A percentile compares a stretch with the other conserved stretches of the same genome.
phyloP scores from a whole-genome alignment of 2,113 vertebrate species.

The Planiliza haematocheilus region DNA sequence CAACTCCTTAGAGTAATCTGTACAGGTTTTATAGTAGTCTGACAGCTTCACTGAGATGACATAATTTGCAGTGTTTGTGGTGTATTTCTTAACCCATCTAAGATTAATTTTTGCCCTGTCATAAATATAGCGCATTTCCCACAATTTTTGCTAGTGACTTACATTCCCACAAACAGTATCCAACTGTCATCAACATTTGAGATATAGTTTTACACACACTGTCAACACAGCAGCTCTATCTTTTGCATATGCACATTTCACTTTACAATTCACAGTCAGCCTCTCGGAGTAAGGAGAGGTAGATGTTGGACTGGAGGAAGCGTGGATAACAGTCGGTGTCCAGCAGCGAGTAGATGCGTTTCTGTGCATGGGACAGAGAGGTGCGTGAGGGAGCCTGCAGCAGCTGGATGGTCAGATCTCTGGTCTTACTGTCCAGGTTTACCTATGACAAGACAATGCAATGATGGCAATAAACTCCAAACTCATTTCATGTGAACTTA shows the following conservation, averaged over 20 bases:
- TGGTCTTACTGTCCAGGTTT: slow-evolving; percentile 84
- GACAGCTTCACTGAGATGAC: too few species aligned
- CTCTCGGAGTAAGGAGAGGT: slow-evolving; percentile 73
- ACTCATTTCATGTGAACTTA: neutral
- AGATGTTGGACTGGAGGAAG: slow-evolving; percentile 83
- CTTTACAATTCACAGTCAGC: neutral
- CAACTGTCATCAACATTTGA: too few species aligned
- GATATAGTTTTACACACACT: neutral
- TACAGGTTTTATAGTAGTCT: too few species aligned
- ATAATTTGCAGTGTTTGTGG: too few species aligned
- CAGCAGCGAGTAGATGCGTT: slow-evolving; percentile 82
- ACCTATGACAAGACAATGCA: slow-evolving; percentile 68
- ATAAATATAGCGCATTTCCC: too few species aligned
- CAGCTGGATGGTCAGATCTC: slow-evolving; percentile 80
- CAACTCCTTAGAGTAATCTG: too few species aligned
- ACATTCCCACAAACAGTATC: neutral
- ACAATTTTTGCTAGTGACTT: too few species aligned
- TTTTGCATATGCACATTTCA: neutral
- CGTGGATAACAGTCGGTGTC: slow-evolving; percentile 85
- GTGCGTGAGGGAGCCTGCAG: slow-evolving; percentile 80
- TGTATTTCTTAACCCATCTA: too few species aligned
- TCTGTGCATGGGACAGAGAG: slow-evolving; percentile 80
- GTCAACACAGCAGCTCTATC: neutral
- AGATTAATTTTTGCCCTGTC: too few species aligned
- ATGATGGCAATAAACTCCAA: neutral